phyloP scores from a whole-genome alignment of 2,888 invertebrate genomes.

The Caenorhabditis becei region DNA sequence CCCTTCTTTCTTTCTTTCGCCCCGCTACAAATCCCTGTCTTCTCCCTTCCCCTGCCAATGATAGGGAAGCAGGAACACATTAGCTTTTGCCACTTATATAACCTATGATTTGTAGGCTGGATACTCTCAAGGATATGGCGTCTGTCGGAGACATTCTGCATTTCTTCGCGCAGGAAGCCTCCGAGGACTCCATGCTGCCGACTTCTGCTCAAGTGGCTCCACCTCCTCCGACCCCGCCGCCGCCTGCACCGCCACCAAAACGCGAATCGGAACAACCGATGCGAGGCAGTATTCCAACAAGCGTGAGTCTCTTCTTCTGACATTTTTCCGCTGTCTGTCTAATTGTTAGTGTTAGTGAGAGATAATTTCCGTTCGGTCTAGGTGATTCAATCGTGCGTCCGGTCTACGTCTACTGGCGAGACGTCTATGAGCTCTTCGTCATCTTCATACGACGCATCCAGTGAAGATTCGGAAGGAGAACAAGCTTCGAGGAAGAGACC shows the following conservation, averaged over 20 bases:
- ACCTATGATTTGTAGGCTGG: background rate
- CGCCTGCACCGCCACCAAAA: background rate
- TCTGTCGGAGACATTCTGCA: background rate
- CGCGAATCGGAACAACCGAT: background rate
- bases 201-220: background rate
- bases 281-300: background rate
- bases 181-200: background rate
- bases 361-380: background rate
- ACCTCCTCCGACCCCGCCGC: background rate
- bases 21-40: background rate
- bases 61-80: too few species aligned
- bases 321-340: too few species aligned
- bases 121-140: constrained; percentile 5
- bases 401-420: background rate
- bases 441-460: background rate
- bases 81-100: too few species aligned
- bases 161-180: background rate
- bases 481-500: background rate
- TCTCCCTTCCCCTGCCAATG: too few species aligned
- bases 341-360: too few species aligned
- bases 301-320: background rate
- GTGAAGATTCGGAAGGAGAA: background rate
- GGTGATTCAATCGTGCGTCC: background rate
- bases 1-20: background rate
- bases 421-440: background rate